phyloP scores from a whole-genome alignment of 2,888 invertebrate genomes.

The Noctuana brunneofusca region DNA sequence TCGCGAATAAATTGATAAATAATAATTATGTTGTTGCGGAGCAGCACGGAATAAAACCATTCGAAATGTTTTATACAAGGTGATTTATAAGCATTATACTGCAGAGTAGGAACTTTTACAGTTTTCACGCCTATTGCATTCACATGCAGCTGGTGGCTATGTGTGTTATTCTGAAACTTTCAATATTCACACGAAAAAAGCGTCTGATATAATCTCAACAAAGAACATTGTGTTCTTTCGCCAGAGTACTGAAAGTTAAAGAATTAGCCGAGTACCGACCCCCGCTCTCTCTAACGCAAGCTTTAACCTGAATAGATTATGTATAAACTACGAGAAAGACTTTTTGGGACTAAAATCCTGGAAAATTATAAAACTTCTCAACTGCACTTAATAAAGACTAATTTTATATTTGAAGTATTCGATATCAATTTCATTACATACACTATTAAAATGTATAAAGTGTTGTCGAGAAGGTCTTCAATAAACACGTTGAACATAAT shows the following conservation, averaged over 20 bases:
- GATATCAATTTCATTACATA: too few species aligned
- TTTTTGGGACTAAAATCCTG: neutral
- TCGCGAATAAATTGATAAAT: too few species aligned
- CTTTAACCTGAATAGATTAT: conserved; percentile 15
- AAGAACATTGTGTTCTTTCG: conserved; percentile 17
- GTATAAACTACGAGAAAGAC: neutral
- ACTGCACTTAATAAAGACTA: neutral
- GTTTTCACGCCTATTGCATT: neutral
- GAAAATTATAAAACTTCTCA: neutral
- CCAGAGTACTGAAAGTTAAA: conserved; percentile 17
- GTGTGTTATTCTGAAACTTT: neutral
- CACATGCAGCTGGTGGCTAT: too few species aligned
- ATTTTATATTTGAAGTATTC: neutral
- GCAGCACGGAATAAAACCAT: too few species aligned
- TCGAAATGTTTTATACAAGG: too few species aligned
- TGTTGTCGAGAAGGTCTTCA: neutral
- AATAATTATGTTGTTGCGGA: too few species aligned
- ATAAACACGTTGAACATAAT: neutral
- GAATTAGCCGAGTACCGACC: conserved; percentile 2
- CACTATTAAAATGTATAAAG: too few species aligned
- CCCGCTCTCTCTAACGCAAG: conserved; percentile 14
- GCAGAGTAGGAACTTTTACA: too few species aligned
- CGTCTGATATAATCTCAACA: conserved; percentile 11
- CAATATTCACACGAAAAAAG: conserved; percentile 15
- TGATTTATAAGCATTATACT: too few species aligned